These are phyloP conservation scores for Chascanopsetta lugubris DNA, from an alignment of 2,113 vertebrate species.

Conservation along the genomic window DNA sequence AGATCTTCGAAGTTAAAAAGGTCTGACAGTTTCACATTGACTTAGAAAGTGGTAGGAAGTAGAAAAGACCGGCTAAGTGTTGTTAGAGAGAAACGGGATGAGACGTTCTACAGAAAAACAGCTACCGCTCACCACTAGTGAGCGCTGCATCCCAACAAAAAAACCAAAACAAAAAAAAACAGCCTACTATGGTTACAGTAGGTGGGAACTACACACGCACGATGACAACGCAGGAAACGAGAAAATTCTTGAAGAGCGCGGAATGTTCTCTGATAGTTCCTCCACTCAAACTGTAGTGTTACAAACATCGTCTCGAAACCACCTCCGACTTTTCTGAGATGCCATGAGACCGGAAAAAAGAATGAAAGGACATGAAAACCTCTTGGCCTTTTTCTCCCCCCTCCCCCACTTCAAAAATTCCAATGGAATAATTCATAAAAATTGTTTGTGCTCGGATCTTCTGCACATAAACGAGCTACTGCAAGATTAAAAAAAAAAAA, in stretches of 20 bases:
- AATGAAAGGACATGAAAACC: no score
- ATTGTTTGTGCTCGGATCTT: background rate
- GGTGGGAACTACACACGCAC: conserved; percentile 15
- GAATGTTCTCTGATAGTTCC: conserved; percentile 1
- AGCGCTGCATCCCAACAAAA: conserved; percentile 5
- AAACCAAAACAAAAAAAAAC: no score
- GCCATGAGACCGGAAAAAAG: no score
- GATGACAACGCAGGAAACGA: background rate
- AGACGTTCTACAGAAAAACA: conserved; percentile 28
- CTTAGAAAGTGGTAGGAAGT: conserved; percentile 63
- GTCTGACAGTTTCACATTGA: conserved; percentile 72
- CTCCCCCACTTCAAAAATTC: no score
- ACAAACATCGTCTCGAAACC: background rate
- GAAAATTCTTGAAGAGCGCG: background rate
- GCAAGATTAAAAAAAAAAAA: no score
- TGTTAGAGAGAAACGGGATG: conserved; percentile 36
- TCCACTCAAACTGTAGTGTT: conserved; percentile 5
- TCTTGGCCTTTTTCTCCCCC: background rate
- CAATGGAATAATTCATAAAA: background rate
- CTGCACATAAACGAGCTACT: no score
- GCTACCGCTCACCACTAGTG: conserved; percentile 14
- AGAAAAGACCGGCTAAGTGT: conserved; percentile 64
- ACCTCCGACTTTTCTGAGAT: background rate
- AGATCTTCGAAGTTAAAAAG: conserved; percentile 61
- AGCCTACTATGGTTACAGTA: conserved; percentile 16